Evolutionary conservation across 1,140 invertebrate species (phyloP), one percentile per base, ranked within the genome.

Genomic region (Drosophila yakuba): DNA sequence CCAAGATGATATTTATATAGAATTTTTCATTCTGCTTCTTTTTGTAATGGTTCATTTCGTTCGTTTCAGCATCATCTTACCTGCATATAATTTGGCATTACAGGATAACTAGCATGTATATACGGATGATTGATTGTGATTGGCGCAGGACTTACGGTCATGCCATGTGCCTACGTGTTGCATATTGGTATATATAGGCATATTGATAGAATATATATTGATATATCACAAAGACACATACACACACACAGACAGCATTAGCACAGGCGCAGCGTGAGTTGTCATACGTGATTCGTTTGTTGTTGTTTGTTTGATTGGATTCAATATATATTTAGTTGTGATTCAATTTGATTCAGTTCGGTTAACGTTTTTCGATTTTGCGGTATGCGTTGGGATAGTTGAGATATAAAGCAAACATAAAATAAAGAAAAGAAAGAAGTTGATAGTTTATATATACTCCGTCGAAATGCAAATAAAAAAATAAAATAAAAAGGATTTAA

Each of bases 91-190:
- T 91, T 91, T 91, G 91, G 91, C 83, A 92, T 85, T 78, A 92
- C 91, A 90, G 91, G 91, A 92, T 91, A 92, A 92, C 84, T 91
- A 91, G 92, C 86, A 78, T 92, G 91, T 88, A 92, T 82, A 91
- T 91, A 92, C 90, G 90, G 91, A 92, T 92, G 91, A 90, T 92
- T 92, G 81, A 92, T 91, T 88, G 92, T 92, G 92, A 92, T 90
- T 91, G 91, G 92, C 91, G 92, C 91, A 86, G 92, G 92, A 92
- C 91, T 92, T 85, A 92, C 91, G 72, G 91, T 92, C 92, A 92
- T 92, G 82, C 92, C 91, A 91, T 92, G 92, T 91, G 92, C 92
- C 92, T 92, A 86, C 48, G 61, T 67, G 54, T 75, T 69, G 44
- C 57, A 69, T 73, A 74, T 66, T 62, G 60, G 64, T 58, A 64